Conservation (phyloP, 2,888 invertebrate species). For the Drosophila anomalipes region DNA sequence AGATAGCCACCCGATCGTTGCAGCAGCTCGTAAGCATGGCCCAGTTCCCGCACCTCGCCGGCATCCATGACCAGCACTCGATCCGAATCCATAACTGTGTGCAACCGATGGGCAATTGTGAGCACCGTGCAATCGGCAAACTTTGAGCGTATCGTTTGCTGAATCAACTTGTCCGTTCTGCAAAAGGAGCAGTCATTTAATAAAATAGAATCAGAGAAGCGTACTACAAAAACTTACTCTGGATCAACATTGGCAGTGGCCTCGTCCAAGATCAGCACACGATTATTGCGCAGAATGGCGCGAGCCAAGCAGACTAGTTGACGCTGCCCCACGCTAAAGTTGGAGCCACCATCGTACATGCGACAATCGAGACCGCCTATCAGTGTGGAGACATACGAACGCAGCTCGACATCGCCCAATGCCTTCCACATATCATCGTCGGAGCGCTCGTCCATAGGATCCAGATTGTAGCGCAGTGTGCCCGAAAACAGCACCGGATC, state of each 20-base stretch:
- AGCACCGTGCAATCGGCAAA: slow-evolving; percentile 94
- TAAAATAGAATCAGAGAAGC: not conserved
- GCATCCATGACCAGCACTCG: slow-evolving; percentile 93
- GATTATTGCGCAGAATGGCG: slow-evolving; percentile 92
- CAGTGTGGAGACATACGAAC: slow-evolving; percentile 88
- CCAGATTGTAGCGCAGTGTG: slow-evolving; percentile 93
- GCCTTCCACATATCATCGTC: slow-evolving; percentile 92
- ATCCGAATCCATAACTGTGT: slow-evolving; percentile 96
- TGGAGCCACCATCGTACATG: slow-evolving; percentile 92
- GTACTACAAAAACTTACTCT: slow-evolving; percentile 87
- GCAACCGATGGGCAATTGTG: slow-evolving; percentile 95
- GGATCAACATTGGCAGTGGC: slow-evolving; percentile 97
- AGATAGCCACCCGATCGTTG: slow-evolving; percentile 87
- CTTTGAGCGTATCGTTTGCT: slow-evolving; percentile 92
- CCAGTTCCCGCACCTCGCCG: slow-evolving; percentile 90
- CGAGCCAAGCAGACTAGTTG: slow-evolving; percentile 94
- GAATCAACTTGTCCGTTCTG: slow-evolving; percentile 94
- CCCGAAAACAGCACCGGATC: slow-evolving; percentile 95
- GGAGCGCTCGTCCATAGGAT: slow-evolving; percentile 91
- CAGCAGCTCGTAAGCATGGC: slow-evolving; percentile 90
- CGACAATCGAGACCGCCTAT: slow-evolving; percentile 87
- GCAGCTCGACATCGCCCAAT: slow-evolving; percentile 91
- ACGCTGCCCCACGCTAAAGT: slow-evolving; percentile 95
- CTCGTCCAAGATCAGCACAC: slow-evolving; percentile 94
- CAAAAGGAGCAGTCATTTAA: slow-evolving; percentile 11